Evolutionary conservation across 2,797 vertebrate species (phyloP).

Genomic region (Tragelaphus oryx): DNA sequence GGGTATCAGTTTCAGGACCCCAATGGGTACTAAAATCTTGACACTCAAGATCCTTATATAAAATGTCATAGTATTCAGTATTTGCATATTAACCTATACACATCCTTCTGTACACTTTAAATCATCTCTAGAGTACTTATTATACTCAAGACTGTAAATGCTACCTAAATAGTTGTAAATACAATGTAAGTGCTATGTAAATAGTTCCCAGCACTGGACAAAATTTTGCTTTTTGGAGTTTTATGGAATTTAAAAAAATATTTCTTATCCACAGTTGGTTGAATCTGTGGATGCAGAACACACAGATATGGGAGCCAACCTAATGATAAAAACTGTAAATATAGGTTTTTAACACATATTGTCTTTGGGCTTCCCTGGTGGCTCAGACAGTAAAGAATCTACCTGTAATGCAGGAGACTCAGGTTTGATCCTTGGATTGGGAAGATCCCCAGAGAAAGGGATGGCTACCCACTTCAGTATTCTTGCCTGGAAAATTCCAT

Average conservation of each 20-base stretch:
- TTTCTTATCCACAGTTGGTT: background rate
- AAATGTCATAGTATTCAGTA: background rate
- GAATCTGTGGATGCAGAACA: background rate
- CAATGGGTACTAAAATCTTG: background rate
- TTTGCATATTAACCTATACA: background rate
- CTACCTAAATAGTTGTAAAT: background rate
- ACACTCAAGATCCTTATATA: background rate
- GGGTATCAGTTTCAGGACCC: background rate
- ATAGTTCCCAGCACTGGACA: background rate
- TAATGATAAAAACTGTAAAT: constrained; percentile 25
- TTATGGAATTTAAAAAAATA: background rate
- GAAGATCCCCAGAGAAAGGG: background rate
- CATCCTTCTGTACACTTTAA: background rate
- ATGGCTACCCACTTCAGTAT: background rate
- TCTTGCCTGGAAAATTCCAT: background rate
- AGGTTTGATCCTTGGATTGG: background rate
- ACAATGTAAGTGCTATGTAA: background rate
- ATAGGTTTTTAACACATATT: background rate
- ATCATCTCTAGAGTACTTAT: background rate
- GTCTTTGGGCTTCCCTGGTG: background rate
- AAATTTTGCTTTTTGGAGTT: background rate
- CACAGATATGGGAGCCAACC: background rate
- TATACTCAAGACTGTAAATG: background rate
- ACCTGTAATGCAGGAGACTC: background rate
- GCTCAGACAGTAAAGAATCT: background rate